Evolutionary conservation across 2,888 invertebrate species (phyloP), one percentile per base, ranked within the genome.

Genomic region (Parnassius orleans): DNA sequence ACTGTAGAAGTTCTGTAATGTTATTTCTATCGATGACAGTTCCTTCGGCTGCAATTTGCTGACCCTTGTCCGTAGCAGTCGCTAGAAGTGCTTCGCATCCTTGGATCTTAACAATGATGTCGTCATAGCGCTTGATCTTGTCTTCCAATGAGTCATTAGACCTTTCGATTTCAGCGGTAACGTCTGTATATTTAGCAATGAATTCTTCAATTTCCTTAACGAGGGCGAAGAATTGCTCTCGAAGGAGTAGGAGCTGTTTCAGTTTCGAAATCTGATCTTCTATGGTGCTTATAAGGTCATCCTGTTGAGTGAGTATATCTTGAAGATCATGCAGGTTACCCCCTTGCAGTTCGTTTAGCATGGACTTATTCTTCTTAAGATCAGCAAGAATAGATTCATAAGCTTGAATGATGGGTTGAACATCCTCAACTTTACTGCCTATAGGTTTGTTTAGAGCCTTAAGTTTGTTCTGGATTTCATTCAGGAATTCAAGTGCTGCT

Each of bases 21-120:
- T 95, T 95, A 73, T 98, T 98, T 72, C 96, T 93, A 73, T 98
- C 98, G 15, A 96, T 95, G 0, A 96, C 95, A 2, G 96, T 95
- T 51, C 98, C 97, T 86, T 98, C 98, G 0, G 95, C 95, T 0
- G 97, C 97, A 44, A 98, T 98, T 81, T 97, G 97, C 76, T 97
- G 96, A 0, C 98, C 98, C 80, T 98, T 98, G 77, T 98, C 98
- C 12, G 95, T 95, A 0, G 98, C 97, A 7, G 96, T 95, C 0
- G 97, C 96, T 10, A 98, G 85, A 46, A 96, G 91, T 10, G 97
- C 98, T 83, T 98, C 98, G 79, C 96, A 97, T 74, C 97, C 97
- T 87, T 97, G 97, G 59, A 98, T 97, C 77, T 96, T 96, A 0
- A 94, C 87, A 67, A 98, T 96, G 0, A 97, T 94, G 69, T 97